Base-by-base conservation (phyloP, 35 echinoderm and acorn worm genomes). In the Patiria miniata region DNA sequence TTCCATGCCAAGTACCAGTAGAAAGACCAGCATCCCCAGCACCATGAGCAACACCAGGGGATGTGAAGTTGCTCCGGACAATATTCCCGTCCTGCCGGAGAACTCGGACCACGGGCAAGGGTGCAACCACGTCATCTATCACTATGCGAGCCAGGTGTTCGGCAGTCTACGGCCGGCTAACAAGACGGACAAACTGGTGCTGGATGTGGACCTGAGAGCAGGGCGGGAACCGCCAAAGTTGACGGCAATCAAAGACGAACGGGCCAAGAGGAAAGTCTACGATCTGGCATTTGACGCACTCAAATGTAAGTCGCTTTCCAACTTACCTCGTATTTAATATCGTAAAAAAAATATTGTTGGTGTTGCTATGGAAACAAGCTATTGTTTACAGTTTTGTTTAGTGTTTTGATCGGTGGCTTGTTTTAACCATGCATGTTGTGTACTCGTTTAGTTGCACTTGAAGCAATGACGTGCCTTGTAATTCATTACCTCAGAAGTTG, bases 211-310 rank as follows among this genome's bases (percentile, higher is more conserved):
- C 1, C 36, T 69, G 4, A 22, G 54, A 19, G 36, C 80, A 32
- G 77, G 47, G 19, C 8, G 68, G 12, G 47, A 85, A 0, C 82
- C 88, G 22, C 53, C 87, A 21, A 51, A 86, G 33, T 51, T 89
- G 15, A 85, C 73, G 14, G 61, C 40, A 32, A 69, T 90, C 59
- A 87, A 87, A 55, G 87, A 94, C 34, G 83, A 89, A 36, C 79
- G 78, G 77, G 65, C 68, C 12, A 89, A 85, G 47, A 79, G 92
- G 78, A 84, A 86, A 54, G 84, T 94, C 26, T 94, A 94, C 51
- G 92, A 94, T 77, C 68, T 94, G 65, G 92, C 92, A 39, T 94
- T 94, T 82, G 81, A 82, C 56, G 89, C 92, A 54, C 69, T 94
- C 16, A 94, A 94, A 94, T 94, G 92, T 94, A 90, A 94, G 92